These are phyloP conservation scores for Prionailurus viverrinus DNA, from an alignment of 2,113 vertebrate species.

Conservation along the genomic window DNA sequence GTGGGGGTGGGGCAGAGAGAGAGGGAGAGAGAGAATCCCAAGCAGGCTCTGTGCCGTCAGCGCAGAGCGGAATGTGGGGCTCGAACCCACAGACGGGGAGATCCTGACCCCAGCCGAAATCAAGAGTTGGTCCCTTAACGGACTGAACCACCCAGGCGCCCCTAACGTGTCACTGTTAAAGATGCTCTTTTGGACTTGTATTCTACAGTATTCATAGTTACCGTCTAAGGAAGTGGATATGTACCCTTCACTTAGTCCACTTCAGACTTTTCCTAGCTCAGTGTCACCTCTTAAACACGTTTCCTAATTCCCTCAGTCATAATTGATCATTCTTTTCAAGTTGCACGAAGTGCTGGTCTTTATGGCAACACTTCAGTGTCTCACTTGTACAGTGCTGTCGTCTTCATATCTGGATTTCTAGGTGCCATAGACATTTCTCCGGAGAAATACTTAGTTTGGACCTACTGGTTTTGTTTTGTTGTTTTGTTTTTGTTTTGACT, in stretches of 20 bases:
- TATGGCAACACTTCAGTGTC: background rate
- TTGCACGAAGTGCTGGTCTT: background rate
- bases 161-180: background rate
- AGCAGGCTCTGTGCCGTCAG: no score
- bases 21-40: no score
- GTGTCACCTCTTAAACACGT: background rate
- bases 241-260: background rate
- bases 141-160: no score
- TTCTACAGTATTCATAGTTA: background rate
- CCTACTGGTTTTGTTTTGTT: background rate
- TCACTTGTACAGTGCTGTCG: background rate
- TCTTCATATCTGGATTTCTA: constrained; percentile 9
- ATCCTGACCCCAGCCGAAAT: no score
- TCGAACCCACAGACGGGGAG: no score
- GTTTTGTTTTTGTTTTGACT: background rate
- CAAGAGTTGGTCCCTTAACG: no score
- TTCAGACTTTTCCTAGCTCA: background rate
- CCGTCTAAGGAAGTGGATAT: background rate
- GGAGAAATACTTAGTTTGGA: background rate
- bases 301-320: background rate
- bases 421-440: background rate
- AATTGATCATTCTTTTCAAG: background rate
- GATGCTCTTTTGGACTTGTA: background rate
- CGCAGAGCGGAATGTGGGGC: no score
- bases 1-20: no score